Evolutionary conservation across 2,113 vertebrate species (phyloP).

Genomic region (Tragelaphus imberbis): DNA sequence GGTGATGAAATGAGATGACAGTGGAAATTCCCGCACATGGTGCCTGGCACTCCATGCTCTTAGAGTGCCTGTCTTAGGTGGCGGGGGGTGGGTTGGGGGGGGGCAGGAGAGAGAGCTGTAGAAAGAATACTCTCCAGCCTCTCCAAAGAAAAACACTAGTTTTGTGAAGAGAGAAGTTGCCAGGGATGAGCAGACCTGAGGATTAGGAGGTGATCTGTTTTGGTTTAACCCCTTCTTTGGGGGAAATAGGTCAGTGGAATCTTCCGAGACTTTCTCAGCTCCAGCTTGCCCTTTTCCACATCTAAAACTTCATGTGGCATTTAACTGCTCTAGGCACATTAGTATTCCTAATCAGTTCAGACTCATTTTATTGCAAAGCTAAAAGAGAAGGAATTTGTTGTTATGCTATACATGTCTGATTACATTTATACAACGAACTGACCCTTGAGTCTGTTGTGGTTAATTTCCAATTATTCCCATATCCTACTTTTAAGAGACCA

Average conservation of each 20-base stretch:
- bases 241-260: neutral
- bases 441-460: neutral
- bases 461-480: neutral
- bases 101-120: neutral
- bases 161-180: neutral
- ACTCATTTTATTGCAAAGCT: slow-evolving; percentile 18
- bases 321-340: neutral
- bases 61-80: accelerated
- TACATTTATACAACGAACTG: neutral
- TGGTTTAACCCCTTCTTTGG: neutral
- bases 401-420: neutral
- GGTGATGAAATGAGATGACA: neutral
- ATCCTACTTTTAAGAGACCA: slow-evolving; percentile 25
- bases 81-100: accelerated
- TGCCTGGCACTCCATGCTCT: neutral
- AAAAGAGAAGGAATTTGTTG: neutral
- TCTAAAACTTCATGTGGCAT: neutral
- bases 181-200: neutral
- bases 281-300: neutral
- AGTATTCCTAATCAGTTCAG: neutral
- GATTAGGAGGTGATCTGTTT: neutral
- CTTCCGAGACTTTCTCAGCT: neutral
- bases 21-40: neutral
- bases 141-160: neutral
- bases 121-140: neutral